These are phyloP conservation scores for Aproaerema taeniolella DNA, from an alignment of 2,888 invertebrate species.

Conservation along the genomic window DNA sequence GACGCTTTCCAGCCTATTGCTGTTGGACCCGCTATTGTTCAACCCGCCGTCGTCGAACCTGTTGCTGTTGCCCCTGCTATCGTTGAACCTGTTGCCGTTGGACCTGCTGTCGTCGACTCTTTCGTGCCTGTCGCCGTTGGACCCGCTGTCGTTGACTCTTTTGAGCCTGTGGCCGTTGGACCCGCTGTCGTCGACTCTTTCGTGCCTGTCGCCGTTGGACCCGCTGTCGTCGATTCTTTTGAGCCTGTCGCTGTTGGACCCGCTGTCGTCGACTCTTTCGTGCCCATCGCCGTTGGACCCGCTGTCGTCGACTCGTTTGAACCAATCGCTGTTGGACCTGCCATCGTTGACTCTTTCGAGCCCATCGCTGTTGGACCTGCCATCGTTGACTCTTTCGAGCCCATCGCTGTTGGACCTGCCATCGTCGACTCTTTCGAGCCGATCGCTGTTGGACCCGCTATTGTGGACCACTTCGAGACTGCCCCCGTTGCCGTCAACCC, in stretches of 20 bases:
- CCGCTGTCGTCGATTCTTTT: constrained; percentile 20
- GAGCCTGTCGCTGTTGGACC: constrained; percentile 18
- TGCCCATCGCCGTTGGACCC: constrained; percentile 10
- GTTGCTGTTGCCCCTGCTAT: constrained; percentile 26
- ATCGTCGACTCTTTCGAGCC: constrained; percentile 12
- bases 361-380: constrained; percentile 26
- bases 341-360: not conserved
- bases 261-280: constrained; percentile 16
- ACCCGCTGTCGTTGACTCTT: constrained; percentile 3
- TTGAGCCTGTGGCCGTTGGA: not conserved
- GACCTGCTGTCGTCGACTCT: constrained; percentile 18
- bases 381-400: constrained; percentile 23
- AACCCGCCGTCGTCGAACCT: constrained; percentile 11
- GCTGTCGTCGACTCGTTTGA: constrained; percentile 8
- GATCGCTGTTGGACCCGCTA: constrained; percentile 11
- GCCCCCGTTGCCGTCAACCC: constrained; percentile 13
- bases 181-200: no score
- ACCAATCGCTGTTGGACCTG: constrained; percentile 9
- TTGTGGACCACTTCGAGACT: constrained; percentile 13
- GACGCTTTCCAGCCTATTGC: constrained; percentile 10
- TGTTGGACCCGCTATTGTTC: constrained; percentile 16
- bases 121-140: constrained; percentile 10
- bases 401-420: constrained; percentile 19
- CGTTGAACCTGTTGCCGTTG: constrained; percentile 18
- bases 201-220: constrained; percentile 26